Conservation (phyloP, 2,888 invertebrate genomes). For the Gymnocheta viridis region DNA sequence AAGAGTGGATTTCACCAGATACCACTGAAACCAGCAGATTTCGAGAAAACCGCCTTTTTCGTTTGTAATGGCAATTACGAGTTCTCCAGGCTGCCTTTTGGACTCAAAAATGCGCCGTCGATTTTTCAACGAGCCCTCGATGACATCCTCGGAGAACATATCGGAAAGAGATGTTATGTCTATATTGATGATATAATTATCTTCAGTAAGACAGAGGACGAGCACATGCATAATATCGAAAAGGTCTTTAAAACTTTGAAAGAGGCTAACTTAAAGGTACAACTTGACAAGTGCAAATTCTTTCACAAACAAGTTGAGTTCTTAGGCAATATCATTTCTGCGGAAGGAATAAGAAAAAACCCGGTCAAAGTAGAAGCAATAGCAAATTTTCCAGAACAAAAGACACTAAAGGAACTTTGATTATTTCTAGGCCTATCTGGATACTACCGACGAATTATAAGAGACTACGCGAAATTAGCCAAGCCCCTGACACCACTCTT, state of each 20-base stretch:
- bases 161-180: not conserved
- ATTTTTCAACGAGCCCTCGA: not conserved
- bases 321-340: no score
- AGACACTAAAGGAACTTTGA: not conserved
- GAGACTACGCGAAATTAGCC: not conserved
- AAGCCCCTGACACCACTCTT: not conserved
- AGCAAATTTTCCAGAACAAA: not conserved
- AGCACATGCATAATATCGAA: no score
- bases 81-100: no score
- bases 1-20: not conserved
- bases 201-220: no score
- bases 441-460: not conserved
- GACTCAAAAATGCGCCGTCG: not conserved
- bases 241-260: no score
- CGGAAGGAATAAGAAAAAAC: no score
- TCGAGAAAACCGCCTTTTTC: not conserved
- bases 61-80: constrained; percentile 5
- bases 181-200: no score
- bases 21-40: not conserved
- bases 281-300: no score
- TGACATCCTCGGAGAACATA: not conserved
- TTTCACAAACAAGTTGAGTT: no score
- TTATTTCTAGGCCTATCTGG: not conserved
- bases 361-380: not conserved
- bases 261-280: no score